Conservation (phyloP, 2,888 invertebrate species). For the Salticus scenicus region DNA sequence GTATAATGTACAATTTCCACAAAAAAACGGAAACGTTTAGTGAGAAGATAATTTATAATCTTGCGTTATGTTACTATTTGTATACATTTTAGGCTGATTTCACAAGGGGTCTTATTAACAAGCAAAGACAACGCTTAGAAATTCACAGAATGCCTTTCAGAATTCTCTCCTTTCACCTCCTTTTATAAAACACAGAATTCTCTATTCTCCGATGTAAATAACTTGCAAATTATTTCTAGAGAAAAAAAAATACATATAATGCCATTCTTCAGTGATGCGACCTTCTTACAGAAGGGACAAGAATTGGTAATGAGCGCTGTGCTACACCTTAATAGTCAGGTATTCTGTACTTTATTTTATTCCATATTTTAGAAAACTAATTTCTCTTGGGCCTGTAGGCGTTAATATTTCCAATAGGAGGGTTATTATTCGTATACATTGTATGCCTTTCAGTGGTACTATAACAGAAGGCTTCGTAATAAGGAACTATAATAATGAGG, state of each 20-base stretch:
- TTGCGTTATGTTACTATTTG: not conserved
- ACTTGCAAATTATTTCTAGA: conserved; percentile 62
- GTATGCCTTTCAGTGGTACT: conserved; percentile 8
- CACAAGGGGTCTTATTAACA: conserved; percentile 67
- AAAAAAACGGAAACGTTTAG: no score
- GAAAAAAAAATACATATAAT: not conserved
- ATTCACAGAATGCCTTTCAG: conserved; percentile 16
- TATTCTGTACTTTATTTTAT: conserved; percentile 28
- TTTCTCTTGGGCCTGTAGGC: conserved; percentile 63
- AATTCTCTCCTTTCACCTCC: not conserved
- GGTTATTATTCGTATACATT: conserved; percentile 42
- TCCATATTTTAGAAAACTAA: conserved; percentile 62
- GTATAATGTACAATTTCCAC: no score
- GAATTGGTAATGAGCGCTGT: conserved; percentile 58
- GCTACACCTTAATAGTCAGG: conserved; percentile 52
- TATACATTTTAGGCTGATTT: not conserved
- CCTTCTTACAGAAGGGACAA: conserved; percentile 50
- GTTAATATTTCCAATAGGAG: conserved; percentile 66
- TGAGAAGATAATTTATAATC: not conserved
- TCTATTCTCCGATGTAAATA: conserved; percentile 63
- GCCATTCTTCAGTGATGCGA: conserved; percentile 45
- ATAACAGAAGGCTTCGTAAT: conserved; percentile 26
- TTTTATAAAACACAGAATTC: not conserved
- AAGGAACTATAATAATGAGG: conserved; percentile 67
- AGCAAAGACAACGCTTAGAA: conserved; percentile 17